Conservation (phyloP, 2,888 invertebrate species). For the Ceriagrion tenellum region DNA sequence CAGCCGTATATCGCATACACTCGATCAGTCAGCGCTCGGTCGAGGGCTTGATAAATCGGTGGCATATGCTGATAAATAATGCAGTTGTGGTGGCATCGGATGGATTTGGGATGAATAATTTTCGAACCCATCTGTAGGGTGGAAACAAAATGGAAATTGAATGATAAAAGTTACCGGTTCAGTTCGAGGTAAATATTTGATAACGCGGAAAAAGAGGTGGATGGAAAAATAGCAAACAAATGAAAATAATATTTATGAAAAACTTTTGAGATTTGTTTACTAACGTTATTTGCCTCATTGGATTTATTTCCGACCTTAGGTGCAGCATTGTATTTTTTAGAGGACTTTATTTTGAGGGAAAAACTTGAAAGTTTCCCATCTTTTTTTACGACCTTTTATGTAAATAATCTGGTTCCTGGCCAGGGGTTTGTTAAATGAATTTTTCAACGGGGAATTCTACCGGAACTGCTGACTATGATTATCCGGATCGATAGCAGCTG, state of each 20-base stretch:
- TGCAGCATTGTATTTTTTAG: too few relatives aligned
- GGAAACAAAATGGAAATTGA: background rate
- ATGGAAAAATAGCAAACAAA: background rate
- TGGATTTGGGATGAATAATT: background rate
- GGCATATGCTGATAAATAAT: slow-evolving; percentile 1
- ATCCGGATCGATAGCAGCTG: too few relatives aligned
- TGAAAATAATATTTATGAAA: background rate
- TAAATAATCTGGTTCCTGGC: too few relatives aligned
- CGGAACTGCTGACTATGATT: too few relatives aligned
- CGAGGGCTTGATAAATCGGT: background rate
- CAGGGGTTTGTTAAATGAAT: too few relatives aligned
- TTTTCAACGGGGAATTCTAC: too few relatives aligned
- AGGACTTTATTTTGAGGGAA: too few relatives aligned
- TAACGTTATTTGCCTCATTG: background rate
- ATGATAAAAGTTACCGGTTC: background rate
- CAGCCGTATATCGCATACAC: background rate
- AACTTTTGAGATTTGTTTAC: background rate
- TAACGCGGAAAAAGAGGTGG: background rate
- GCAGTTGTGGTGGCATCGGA: background rate
- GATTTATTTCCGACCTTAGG: background rate
- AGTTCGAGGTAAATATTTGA: background rate
- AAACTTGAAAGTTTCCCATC: too few relatives aligned
- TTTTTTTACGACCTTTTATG: too few relatives aligned
- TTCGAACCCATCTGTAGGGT: background rate
- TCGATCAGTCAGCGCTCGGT: background rate